These are phyloP conservation scores for Echiichthys vipera DNA, from an alignment of 2,797 vertebrate genomes.

Conservation along the genomic window DNA sequence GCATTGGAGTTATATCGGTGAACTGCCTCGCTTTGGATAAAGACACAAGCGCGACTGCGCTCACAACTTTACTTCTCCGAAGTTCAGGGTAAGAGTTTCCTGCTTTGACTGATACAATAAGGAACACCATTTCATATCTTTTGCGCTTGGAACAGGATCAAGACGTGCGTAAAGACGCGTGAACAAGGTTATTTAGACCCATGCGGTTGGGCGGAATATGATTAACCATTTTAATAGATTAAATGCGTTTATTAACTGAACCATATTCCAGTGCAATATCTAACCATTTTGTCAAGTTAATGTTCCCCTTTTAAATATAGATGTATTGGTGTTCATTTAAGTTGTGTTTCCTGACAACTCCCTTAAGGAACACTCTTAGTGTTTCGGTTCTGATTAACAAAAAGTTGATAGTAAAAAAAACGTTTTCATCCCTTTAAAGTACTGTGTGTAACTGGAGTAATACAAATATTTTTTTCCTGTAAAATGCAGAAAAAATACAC, in stretches of 20 bases:
- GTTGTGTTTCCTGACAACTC: constrained; percentile 15
- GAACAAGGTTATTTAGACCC: neutral
- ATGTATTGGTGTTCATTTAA: neutral
- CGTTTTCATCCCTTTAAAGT: neutral
- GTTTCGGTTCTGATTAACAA: neutral
- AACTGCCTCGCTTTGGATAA: constrained; percentile 62
- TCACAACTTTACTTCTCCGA: constrained; percentile 33
- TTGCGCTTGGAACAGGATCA: neutral
- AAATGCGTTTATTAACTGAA: neutral
- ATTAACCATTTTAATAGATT: neutral
- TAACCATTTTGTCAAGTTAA: neutral
- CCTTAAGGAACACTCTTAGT: neutral
- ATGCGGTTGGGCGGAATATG: neutral
- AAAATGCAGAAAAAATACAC: neutral
- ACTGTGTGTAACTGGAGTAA: neutral
- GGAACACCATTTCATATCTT: neutral
- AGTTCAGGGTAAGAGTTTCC: constrained; percentile 68
- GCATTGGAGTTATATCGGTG: constrained; percentile 59
- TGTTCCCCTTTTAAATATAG: neutral
- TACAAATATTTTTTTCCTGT: neutral
- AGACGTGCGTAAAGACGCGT: constrained; percentile 39
- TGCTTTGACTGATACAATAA: constrained; percentile 1
- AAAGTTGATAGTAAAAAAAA: neutral
- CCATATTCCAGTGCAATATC: neutral
- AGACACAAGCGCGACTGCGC: constrained; percentile 52